Percentiles rank a stretch among this genome's conserved stretches.
These are phyloP conservation scores for Ptyas mucosa DNA, from an alignment of 2,113 vertebrate species.

Conservation along the genomic window DNA sequence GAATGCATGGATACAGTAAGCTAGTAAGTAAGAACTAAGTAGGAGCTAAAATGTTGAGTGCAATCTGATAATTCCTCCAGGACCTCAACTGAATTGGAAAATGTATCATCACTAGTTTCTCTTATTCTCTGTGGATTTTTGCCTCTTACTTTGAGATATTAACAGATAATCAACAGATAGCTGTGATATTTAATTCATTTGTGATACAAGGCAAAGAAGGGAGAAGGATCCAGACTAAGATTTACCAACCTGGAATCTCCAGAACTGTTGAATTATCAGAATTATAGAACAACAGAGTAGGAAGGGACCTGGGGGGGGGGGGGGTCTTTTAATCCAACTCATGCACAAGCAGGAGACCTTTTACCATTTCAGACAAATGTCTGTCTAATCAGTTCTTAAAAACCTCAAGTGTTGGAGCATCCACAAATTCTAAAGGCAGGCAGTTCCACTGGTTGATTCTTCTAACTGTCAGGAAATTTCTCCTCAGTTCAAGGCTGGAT, in stretches of 20 bases:
- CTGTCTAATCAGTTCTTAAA: background rate
- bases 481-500: background rate
- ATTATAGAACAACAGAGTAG: background rate
- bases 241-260: background rate
- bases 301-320: background rate
- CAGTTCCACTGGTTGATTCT: background rate
- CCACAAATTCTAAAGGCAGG: background rate
- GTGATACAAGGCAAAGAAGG: background rate
- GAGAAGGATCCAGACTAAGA: background rate
- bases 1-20: background rate
- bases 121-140: background rate
- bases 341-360: background rate
- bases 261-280: background rate
- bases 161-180: no score
- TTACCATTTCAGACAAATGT: background rate
- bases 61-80: background rate
- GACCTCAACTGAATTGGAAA: background rate
- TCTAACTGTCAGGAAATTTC: background rate
- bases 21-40: background rate
- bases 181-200: background rate
- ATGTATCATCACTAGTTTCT: background rate
- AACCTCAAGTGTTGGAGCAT: background rate
- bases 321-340: background rate
- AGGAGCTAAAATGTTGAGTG: background rate
- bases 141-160: no score